A percentile compares a stretch with the other conserved stretches of the same genome.
Conservation (phyloP, 1,140 invertebrate genomes). For the Drosophila grimshawi region DNA sequence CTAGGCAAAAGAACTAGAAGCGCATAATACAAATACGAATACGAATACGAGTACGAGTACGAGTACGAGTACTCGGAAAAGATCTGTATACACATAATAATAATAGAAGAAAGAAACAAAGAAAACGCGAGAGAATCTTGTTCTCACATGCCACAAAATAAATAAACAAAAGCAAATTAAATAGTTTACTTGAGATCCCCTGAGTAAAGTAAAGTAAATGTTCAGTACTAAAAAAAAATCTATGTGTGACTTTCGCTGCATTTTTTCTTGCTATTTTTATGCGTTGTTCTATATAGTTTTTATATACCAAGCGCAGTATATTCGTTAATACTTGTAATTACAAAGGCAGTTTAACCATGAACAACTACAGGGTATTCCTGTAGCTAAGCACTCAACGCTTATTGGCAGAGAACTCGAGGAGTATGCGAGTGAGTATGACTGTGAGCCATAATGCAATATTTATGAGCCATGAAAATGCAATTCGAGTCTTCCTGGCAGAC, state of each 20-base stretch:
- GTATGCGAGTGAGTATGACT: conserved; percentile 27
- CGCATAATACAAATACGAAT: neutral
- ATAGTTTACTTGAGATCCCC: conserved; percentile 32
- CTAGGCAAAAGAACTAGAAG: conserved; percentile 39
- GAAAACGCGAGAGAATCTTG: conserved; percentile 12
- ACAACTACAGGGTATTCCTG: conserved; percentile 12
- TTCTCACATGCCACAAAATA: conserved; percentile 38
- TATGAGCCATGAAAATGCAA: conserved; percentile 77
- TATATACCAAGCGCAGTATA: neutral
- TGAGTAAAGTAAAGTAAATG: conserved; percentile 11
- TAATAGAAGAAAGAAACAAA: conserved; percentile 3
- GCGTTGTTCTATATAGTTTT: conserved; percentile 19
- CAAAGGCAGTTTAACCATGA: too few species aligned
- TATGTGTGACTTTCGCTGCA: conserved; percentile 35
- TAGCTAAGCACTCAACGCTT: neutral
- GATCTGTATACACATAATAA: neutral
- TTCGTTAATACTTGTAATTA: neutral
- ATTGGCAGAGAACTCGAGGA: conserved; percentile 15
- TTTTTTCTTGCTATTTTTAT: conserved; percentile 30
- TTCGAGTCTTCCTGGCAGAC: conserved; percentile 38
- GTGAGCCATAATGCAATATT: conserved; percentile 54
- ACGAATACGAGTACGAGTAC: neutral
- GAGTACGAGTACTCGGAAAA: conserved; percentile 8
- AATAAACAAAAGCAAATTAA: conserved; percentile 52
- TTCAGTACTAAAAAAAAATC: conserved; percentile 25